Percentiles rank a stretch among this genome's conserved stretches.
Evolutionary conservation across 2,797 vertebrate genomes (phyloP).

Genomic region (Numenius phaeopus): DNA sequence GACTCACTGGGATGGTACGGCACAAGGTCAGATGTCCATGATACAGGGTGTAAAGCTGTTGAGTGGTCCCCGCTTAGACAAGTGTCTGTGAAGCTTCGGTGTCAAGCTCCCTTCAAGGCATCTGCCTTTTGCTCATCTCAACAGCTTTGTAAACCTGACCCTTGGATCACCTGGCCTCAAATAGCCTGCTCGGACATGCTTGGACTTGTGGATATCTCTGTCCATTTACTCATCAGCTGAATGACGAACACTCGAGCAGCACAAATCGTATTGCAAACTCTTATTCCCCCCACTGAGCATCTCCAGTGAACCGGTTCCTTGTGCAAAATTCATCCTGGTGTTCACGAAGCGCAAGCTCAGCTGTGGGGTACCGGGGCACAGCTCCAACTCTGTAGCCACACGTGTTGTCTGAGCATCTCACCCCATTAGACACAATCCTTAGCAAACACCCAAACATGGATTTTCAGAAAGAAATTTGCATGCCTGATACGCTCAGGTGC

Average conservation of each 20-base stretch:
- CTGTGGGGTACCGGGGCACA: background rate
- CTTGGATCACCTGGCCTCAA: background rate
- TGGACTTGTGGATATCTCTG: background rate
- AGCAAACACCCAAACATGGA: background rate
- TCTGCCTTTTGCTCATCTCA: background rate
- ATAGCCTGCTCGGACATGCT: background rate
- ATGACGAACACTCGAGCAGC: accelerated
- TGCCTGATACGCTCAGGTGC: background rate
- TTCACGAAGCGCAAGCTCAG: background rate
- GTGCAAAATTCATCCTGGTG: background rate
- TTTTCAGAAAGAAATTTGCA: background rate
- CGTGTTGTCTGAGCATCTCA: background rate
- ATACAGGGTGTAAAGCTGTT: background rate
- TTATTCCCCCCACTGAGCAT: background rate
- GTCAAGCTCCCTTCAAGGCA: background rate
- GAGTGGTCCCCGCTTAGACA: background rate
- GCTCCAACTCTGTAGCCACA: background rate
- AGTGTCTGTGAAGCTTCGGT: background rate
- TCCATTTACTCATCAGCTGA: accelerated
- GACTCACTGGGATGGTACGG: background rate
- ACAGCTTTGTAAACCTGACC: background rate
- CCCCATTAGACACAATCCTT: background rate
- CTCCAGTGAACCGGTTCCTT: background rate
- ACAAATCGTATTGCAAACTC: background rate
- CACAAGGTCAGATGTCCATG: background rate